Evolutionary conservation across 2,888 invertebrate genomes (phyloP).

Genomic region (Eupeodes latifasciatus): DNA sequence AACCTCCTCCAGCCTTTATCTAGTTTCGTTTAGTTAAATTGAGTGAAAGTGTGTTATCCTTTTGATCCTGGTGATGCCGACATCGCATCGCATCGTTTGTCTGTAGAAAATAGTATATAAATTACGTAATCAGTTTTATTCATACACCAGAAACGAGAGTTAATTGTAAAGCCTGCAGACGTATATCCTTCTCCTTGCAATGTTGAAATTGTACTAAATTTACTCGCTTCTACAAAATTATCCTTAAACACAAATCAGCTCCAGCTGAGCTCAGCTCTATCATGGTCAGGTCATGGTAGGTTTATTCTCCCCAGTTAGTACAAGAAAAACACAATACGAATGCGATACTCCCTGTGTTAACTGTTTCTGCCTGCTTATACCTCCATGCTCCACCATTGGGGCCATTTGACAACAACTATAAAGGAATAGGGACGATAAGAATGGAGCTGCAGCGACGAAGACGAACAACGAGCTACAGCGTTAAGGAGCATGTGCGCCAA

Average conservation of each 20-base stretch:
- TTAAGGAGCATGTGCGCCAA: conserved; percentile 74
- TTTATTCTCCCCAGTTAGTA: conserved; percentile 61
- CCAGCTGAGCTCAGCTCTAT: neutral
- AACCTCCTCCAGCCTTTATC: neutral
- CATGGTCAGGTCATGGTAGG: neutral
- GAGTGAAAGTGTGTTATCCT: conserved; percentile 70
- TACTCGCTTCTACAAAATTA: conserved; percentile 64
- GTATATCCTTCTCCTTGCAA: conserved; percentile 42
- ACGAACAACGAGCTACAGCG: conserved; percentile 3
- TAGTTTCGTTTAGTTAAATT: conserved; percentile 58
- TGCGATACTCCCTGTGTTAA: conserved; percentile 63
- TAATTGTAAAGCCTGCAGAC: neutral
- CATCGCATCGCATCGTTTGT: neutral
- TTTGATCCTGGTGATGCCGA: neutral
- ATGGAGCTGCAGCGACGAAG: no score
- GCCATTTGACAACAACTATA: neutral
- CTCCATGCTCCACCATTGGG: neutral
- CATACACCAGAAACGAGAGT: neutral
- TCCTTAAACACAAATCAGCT: conserved; percentile 53
- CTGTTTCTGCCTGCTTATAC: conserved; percentile 35
- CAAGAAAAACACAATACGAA: conserved; percentile 41
- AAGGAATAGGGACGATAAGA: neutral
- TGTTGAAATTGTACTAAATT: conserved; percentile 71
- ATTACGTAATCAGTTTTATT: conserved; percentile 43
- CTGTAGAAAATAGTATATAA: neutral